Evolutionary conservation across 2,888 invertebrate species (phyloP), one percentile per base, ranked within the genome.

Genomic region (Fragum fragum): DNA sequence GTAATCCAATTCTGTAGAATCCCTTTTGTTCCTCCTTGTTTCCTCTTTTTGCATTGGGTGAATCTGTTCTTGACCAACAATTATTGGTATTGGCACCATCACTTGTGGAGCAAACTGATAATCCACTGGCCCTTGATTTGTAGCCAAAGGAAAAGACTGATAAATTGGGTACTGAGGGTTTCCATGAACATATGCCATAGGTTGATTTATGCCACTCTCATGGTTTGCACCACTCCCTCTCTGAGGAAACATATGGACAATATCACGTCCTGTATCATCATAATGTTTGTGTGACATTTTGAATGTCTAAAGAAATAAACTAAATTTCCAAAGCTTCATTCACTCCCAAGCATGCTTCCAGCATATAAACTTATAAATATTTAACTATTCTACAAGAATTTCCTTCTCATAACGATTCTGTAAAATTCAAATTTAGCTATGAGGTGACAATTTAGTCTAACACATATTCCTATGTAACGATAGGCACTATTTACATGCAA

Each of bases 11-110:
- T 55, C 36, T 57, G 21, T 23, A 5, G 57, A 57, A 21, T 42
- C 42, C 29, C 23, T n/a, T 26, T 57, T 63, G 36, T 32, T 63
- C 16, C 57, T 57, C 42, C 39, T 39, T 7, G 29, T 23, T 16
- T 32, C 29, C 11, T 47, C 18, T 23, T 21, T 18, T n/a, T 28
- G 36, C 3, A 36, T 11, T 3, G 16, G 71, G 11, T 9, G 39
- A n/a, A 72, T 39, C 14, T 72, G 76, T 16, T 81, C 66, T n/a
- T 73, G 23, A n/a, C 71, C 66, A 28, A 77, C 68, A 7, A 61
- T 77, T 7, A 81, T 73, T 21, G 76, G 74, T 36, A 80, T 72
- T 6, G 80, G 80, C 18, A 80, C 72, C 80, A 80, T 73, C 0
- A 80, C 73, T 68, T 76, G 80, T 36, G 68, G 72, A 26, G 76